Evolutionary conservation across 2,888 invertebrate species (phyloP).

Genomic region (Synanthedon formicaeformis): DNA sequence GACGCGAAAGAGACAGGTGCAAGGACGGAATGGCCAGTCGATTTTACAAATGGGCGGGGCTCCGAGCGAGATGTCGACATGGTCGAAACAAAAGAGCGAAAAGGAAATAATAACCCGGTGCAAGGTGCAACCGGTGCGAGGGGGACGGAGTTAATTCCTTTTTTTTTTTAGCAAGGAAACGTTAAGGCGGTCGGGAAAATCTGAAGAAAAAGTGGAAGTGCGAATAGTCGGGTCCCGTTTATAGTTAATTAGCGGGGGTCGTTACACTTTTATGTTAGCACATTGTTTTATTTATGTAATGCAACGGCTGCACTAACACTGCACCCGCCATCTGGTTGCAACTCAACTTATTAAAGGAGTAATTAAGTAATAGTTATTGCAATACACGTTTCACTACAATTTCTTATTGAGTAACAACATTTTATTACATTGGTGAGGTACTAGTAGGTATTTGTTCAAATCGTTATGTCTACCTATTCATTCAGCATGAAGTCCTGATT

Average conservation of each 20-base stretch:
- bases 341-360: neutral
- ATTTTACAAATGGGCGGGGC: conserved; percentile 70
- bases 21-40: conserved; percentile 57
- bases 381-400: conserved; percentile 22
- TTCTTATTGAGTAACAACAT: too few species aligned
- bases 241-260: conserved; percentile 23
- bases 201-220: conserved; percentile 45
- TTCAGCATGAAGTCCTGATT: too few species aligned
- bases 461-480: too few species aligned
- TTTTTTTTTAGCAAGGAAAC: conserved; percentile 41
- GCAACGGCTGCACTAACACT: conserved; percentile 16
- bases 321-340: neutral
- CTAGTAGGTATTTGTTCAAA: too few species aligned
- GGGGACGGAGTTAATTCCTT: conserved; percentile 31
- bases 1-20: conserved; percentile 66
- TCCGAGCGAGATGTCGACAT: conserved; percentile 58
- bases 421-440: too few species aligned
- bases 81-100: conserved; percentile 62
- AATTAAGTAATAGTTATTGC: conserved; percentile 1
- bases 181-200: conserved; percentile 57
- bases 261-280: neutral
- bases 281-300: conserved; percentile 26
- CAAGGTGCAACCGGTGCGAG: conserved; percentile 53
- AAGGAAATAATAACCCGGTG: conserved; percentile 59
- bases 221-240: conserved; percentile 16